Evolutionary conservation across 2,113 vertebrate genomes (phyloP).

Genomic region (Myrmophylax atrothorax): DNA sequence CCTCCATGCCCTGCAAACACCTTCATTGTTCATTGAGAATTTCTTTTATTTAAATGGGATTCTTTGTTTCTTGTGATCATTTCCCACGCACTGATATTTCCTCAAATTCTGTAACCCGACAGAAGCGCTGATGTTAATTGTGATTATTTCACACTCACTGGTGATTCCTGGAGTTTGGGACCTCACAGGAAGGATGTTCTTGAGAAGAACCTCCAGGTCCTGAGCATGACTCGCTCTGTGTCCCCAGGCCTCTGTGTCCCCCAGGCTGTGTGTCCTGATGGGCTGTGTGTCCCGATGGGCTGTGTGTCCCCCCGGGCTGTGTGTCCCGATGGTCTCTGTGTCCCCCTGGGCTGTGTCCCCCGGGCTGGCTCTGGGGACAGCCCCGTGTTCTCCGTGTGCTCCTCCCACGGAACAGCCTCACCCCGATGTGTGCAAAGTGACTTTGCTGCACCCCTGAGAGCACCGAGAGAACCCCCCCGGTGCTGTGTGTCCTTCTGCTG

Average conservation of each 20-base stretch:
- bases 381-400: not conserved
- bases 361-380: not conserved
- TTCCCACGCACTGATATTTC: not conserved
- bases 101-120: not conserved
- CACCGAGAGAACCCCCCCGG: fast-evolving
- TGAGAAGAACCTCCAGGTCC: not conserved
- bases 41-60: not conserved
- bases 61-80: not conserved
- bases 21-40: not conserved
- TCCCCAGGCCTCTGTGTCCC: not conserved
- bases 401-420: not conserved
- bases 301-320: too few relatives aligned
- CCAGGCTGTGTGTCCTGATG: too few relatives aligned
- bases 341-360: not conserved
- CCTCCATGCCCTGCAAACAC: not conserved
- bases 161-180: too few relatives aligned
- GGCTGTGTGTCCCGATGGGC: too few relatives aligned
- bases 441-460: not conserved
- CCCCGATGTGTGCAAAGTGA: not conserved
- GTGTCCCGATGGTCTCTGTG: too few relatives aligned
- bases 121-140: not conserved
- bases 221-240: not conserved
- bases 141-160: too few relatives aligned
- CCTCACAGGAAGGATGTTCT: too few relatives aligned
- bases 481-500: not conserved